Evolutionary conservation across 2,888 invertebrate genomes (phyloP), one percentile per base, ranked within the genome.

Genomic region (Brenthis hecate): DNA sequence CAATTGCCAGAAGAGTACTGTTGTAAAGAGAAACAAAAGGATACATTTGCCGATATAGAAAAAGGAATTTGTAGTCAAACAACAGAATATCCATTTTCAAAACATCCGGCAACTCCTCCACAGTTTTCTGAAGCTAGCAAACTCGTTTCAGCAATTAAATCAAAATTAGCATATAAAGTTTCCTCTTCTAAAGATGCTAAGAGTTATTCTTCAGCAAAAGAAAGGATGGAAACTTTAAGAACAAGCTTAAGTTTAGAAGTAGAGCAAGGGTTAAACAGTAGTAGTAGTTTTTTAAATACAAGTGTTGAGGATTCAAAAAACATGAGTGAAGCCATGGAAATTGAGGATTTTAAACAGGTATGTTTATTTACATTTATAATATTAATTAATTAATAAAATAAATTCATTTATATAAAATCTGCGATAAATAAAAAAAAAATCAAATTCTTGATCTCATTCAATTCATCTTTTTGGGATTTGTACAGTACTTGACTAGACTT

Each of bases 91-190:
- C 87, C 91, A 0, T 87, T 85, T 56, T 86, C 86, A 75, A 91
- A 91, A 73, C 91, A 91, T 75, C 92, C 92, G 0, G 82, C 86
- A 0, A 92, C 92, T 0, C 92, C 92, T 0, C 92, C 92, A 13
- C 92, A 92, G 77, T 92, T 92, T 75, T 90, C 88, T 0, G 88
- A 91, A 79, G 92, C 92, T 1, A 91, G 84, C 69, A 89, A 92
- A 76, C 78, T 92, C 36, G 83, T 92, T 36, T 89, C 90, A 0
- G 91, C 91, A 2, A 92, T 92, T 3, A 92, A 92, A 76, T 91
- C 91, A 0, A 92, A 89, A 67, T 73, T 92, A 50, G 82, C 83
- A 2, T 86, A 86, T 61, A 89, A 86, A 77, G 79, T 78, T 14
- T 74, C 80, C 3, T 68, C 76, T 48, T 85, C 83, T 51, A 86